Evolutionary conservation across 1,140 invertebrate species (phyloP).

Genomic region (Teleogryllus occipitalis): DNA sequence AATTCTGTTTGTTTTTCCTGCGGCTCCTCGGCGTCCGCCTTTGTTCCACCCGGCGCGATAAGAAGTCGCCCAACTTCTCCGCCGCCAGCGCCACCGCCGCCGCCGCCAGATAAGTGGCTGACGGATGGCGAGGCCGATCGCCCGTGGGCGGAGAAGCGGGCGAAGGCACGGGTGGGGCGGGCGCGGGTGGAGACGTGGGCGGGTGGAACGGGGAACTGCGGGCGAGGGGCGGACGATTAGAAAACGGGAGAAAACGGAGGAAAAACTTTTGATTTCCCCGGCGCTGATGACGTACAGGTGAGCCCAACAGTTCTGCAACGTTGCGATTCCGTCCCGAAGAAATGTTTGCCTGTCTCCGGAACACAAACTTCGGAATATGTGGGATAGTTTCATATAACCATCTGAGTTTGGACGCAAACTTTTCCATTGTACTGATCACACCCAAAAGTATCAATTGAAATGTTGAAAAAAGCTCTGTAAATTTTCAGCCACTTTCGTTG

Average conservation of each 20-base stretch:
- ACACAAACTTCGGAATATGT: no score
- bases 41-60: not conserved
- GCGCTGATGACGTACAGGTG: not conserved
- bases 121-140: not conserved
- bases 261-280: not conserved
- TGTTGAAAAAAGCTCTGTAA: no score
- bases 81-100: no score
- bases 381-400: no score
- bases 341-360: no score
- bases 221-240: not conserved
- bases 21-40: not conserved
- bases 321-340: no score
- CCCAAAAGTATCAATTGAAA: no score
- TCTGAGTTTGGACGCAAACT: no score
- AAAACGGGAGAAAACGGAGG: not conserved
- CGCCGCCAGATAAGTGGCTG: not conserved
- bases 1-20: conserved; percentile 5
- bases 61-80: not conserved
- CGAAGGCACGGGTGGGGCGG: not conserved
- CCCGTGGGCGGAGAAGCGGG: not conserved
- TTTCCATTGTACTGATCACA: no score
- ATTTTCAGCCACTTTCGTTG: no score
- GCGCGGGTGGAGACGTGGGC: not conserved
- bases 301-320: not conserved
- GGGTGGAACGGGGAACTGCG: no score